Evolutionary conservation across 53 echinoderm and acorn worm species (phyloP), one percentile per base, ranked within the genome.

Genomic region (Patiria pectinifera): DNA sequence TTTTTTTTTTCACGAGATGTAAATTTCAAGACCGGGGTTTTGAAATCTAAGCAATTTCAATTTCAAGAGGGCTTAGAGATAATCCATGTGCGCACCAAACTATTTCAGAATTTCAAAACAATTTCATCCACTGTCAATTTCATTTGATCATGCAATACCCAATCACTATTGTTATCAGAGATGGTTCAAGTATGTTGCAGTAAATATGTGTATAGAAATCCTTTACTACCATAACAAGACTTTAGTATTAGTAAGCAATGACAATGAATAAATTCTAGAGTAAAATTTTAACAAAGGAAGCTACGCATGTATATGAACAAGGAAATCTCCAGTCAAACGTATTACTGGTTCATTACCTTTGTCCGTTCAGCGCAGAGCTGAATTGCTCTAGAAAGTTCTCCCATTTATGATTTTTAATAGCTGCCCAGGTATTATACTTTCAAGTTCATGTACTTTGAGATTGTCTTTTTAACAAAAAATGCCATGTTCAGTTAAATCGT

Each of bases 381-480:
- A n/a, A 74, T 74, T 74, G 22, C 74, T 23, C 15, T 4, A 74
- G 22, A 74, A 74, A 23, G 22, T 74, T 74, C 9, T 18, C 10
- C 66, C 4, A 16, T 66, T 66, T 11, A 16, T 24, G n/a, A 18
- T 24, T 74, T 70, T 74, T 23, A 23, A 74, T 74, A 24, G 24
- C 22, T 3, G 23, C 74, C 4, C 74, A 23, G 9, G 74, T 19
- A 82, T 58, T 53, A 82, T 82, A 45, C 18, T 58, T n/a, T 46
- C 22, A 82, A 82, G 82, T 82, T 82, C 82, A 53, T 82, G 82
- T 58, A 82, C 82, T 82, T 82, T 82, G 2, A 46, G 79, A 78
- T 46, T 78, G 79, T 78, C 79, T 78, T 76, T 76, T 5, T 6
- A 5, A 53, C 44, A 45, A 11, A 78, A 78, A 78, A 78, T 46